Conservation (phyloP, 1,140 invertebrate species). For the Phymorhynchus buccinoides region DNA sequence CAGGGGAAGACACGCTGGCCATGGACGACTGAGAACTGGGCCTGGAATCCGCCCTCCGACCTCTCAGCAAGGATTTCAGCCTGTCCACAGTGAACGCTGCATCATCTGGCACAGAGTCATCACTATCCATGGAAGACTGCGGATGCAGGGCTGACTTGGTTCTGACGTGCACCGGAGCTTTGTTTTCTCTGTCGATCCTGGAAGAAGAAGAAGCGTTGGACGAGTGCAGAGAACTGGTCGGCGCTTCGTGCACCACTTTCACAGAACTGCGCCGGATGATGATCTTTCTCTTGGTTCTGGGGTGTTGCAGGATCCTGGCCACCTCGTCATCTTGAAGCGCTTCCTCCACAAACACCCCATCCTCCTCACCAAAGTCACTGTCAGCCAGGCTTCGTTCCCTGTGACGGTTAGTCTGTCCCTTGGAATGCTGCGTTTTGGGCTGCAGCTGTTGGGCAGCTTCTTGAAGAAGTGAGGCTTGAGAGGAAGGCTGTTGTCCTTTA, state of each 20-base stretch:
- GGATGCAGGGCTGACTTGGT: background rate
- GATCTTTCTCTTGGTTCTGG: slow-evolving; percentile 17
- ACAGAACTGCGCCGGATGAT: slow-evolving; percentile 13
- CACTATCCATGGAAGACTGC: slow-evolving; percentile 11
- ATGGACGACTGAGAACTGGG: slow-evolving; percentile 2
- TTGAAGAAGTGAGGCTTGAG: slow-evolving; percentile 4
- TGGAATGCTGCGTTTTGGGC: background rate
- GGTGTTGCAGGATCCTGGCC: slow-evolving; percentile 19
- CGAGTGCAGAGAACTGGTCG: background rate
- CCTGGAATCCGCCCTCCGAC: slow-evolving; percentile 15
- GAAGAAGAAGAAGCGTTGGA: background rate
- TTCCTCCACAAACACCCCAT: background rate
- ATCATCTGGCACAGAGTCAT: background rate
- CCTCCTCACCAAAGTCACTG: too few species aligned
- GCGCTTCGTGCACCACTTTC: background rate
- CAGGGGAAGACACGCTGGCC: slow-evolving; percentile 18
- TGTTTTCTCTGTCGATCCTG: background rate
- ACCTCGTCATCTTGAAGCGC: slow-evolving; percentile 25
- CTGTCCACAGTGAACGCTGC: slow-evolving; percentile 26
- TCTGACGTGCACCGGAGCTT: background rate
- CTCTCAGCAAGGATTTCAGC: slow-evolving; percentile 22
- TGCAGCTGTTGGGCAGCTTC: background rate
- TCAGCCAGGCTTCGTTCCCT: background rate
- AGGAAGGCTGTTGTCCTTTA: background rate
- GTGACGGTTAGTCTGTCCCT: background rate